A percentile compares a stretch with the other conserved stretches of the same genome.
These are phyloP conservation scores for Apodemus speciosus DNA, from an alignment of 2,113 vertebrate genomes.

Conservation along the genomic window DNA sequence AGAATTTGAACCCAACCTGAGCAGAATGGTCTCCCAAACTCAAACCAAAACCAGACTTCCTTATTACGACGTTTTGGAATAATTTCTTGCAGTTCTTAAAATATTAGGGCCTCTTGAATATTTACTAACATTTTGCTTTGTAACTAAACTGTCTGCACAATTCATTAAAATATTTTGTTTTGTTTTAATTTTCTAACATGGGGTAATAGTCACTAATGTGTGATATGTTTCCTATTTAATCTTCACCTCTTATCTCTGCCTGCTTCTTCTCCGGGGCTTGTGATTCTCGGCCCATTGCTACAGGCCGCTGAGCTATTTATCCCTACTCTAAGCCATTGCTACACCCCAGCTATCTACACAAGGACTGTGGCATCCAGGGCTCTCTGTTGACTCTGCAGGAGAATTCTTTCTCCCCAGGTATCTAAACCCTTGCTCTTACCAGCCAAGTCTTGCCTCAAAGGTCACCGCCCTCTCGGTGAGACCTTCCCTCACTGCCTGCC, in stretches of 20 bases:
- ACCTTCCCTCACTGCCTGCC: background rate
- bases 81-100: constrained; percentile 16
- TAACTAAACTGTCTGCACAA: background rate
- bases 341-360: background rate
- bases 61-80: background rate
- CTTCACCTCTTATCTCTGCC: background rate
- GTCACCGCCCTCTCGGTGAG: background rate
- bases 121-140: background rate
- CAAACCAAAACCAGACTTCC: background rate
- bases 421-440: background rate
- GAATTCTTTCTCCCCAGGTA: background rate
- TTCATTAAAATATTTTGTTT: constrained; percentile 18
- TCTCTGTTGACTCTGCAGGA: background rate
- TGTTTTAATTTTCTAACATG: background rate
- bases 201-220: background rate
- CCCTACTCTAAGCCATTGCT: background rate
- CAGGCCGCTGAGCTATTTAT: background rate
- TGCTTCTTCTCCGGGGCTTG: background rate
- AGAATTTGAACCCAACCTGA: background rate
- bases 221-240: background rate
- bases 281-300: background rate
- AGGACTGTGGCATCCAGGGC: background rate
- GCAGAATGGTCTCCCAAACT: background rate
- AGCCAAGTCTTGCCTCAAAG: background rate
- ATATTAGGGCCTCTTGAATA: background rate